Evolutionary conservation across 2,888 invertebrate genomes (phyloP).

Genomic region (Anoplius nigerrimus): DNA sequence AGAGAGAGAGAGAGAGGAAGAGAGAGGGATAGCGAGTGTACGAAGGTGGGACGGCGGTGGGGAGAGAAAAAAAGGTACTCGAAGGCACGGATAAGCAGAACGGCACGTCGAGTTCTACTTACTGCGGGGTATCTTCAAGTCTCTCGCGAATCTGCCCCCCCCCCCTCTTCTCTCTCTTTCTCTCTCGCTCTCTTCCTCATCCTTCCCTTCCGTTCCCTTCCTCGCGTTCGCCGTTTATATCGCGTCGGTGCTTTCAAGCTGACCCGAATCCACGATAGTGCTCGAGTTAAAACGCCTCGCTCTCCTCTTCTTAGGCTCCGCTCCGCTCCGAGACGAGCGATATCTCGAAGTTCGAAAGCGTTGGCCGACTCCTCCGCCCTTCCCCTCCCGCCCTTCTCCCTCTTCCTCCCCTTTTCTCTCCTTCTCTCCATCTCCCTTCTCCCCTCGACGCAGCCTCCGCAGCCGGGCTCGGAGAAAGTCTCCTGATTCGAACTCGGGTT

Average conservation of each 20-base stretch:
- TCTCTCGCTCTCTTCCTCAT: neutral
- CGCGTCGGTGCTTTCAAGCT: conserved; percentile 37
- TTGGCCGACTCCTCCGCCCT: conserved; percentile 41
- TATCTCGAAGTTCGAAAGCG: conserved; percentile 56
- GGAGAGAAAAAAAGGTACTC: conserved; percentile 11
- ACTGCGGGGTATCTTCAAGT: conserved; percentile 19
- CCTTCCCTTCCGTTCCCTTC: neutral
- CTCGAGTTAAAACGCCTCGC: conserved; percentile 42
- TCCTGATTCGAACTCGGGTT: conserved; percentile 55
- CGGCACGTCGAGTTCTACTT: conserved; percentile 12
- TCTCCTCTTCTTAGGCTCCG: conserved; percentile 35
- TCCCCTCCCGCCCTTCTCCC: neutral
- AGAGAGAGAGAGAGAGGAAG: conserved; percentile 9
- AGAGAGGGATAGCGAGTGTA: neutral
- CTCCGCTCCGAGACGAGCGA: conserved; percentile 34
- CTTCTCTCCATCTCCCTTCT: neutral
- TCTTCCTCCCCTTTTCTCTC: too few relatives aligned
- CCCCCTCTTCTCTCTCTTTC: neutral
- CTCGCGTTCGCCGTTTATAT: conserved; percentile 29
- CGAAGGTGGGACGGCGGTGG: neutral
- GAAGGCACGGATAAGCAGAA: conserved; percentile 8
- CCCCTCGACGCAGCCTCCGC: neutral
- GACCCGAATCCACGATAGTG: conserved; percentile 53
- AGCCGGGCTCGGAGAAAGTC: conserved; percentile 36
- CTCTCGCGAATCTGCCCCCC: neutral